These are phyloP conservation scores for Noctua fimbriata DNA, from an alignment of 2,888 invertebrate species.

Conservation along the genomic window DNA sequence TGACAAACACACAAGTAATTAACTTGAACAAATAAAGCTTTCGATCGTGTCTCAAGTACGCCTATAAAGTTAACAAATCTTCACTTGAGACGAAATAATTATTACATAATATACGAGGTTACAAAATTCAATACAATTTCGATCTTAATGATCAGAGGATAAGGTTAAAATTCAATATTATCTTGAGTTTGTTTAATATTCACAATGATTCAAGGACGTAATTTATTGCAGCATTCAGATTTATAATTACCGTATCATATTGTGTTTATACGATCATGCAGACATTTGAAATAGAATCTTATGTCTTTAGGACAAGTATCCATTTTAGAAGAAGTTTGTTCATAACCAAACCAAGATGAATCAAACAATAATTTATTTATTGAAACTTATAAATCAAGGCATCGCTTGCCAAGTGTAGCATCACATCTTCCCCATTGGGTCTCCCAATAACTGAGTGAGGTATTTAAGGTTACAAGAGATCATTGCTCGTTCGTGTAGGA, in stretches of 20 bases:
- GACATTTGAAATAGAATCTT: slow-evolving; percentile 13
- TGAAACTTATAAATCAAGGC: no score
- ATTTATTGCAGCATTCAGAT: slow-evolving; percentile 36
- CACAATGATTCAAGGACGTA: slow-evolving; percentile 8
- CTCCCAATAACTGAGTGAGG: background rate
- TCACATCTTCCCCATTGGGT: background rate
- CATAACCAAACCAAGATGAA: no score
- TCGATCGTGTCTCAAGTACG: slow-evolving; percentile 36
- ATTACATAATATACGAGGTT: background rate
- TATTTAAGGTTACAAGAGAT: background rate
- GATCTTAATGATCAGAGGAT: fast-evolving
- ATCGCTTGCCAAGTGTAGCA: background rate
- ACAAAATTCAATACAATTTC: background rate
- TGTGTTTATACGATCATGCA: background rate
- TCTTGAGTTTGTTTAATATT: slow-evolving; percentile 3
- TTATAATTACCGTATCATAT: slow-evolving; percentile 36
- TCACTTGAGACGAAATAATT: slow-evolving; percentile 15
- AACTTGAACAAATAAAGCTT: slow-evolving; percentile 18
- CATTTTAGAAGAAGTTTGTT: background rate
- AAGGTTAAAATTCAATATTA: slow-evolving; percentile 2
- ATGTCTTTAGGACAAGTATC: no score
- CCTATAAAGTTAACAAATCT: slow-evolving; percentile 31
- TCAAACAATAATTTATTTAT: no score
- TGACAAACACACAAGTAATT: slow-evolving; percentile 33
- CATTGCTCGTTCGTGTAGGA: background rate